Base-by-base conservation (phyloP, 2,797 vertebrate genomes). In the Chaenodraco wilsoni region DNA sequence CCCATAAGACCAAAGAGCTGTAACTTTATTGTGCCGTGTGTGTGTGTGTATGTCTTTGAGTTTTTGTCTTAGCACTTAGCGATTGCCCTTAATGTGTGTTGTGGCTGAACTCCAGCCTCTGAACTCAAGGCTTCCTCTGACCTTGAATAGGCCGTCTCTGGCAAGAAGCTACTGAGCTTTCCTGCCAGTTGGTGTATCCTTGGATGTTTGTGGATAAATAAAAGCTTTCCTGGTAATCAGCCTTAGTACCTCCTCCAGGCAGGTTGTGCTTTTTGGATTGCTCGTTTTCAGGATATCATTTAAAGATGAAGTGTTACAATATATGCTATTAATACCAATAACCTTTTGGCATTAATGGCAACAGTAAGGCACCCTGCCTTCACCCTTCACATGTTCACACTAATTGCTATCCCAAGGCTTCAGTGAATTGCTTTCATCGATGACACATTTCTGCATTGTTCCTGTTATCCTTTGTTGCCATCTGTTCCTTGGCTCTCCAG, bases 21-120 rank as follows among this genome's bases (percentile, higher is more conserved):
- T 44, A 62, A 62, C 33, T 48, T 62, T 33, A 65, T 40, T 52
- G 6, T 31, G 45, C 60, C 49, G 46, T 15, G 55, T 10, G 10
- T 15, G 55, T 10, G 10, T 71, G 62, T 64, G 60, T 67, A 6
- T 73, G 19, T 72, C 8, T 52, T 43, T 52, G 58, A 80, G 67
- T 80, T 69, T 78, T 73, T 74, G 65, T 85, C 62, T 52, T 33
- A 68, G 73, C 89, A 87, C 81, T 83, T 83, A 40, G 48, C 57
- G 70, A 79, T 83, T 88, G 80, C 76, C 65, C 79, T 51, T 64
- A 56, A 83, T 78, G 69, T 74, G 50, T 71, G 65, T 73, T 52
- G 64, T 27, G 14, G 15, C 51, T 19, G 23, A 67, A 37, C 33
- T 80, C 57, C 3, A 6, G 49, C 72, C 69, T 27, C 52, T 73